Percentiles rank a stretch among this genome's conserved stretches.
phyloP scores from a whole-genome alignment of 2,113 vertebrate genomes.

The Piliocolobus tephrosceles region DNA sequence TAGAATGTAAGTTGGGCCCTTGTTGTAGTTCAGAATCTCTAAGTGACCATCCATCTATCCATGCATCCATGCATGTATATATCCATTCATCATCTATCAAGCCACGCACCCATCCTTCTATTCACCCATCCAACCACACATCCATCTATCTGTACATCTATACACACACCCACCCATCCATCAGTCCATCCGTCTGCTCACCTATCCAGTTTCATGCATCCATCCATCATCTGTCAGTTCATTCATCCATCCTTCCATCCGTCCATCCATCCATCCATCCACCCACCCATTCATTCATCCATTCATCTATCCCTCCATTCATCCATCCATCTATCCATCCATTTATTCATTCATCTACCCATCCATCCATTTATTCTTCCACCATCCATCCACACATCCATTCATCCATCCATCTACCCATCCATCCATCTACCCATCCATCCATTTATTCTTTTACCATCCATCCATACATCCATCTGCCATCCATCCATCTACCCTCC shows the following conservation, averaged over 20 bases:
- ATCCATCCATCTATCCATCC: not conserved
- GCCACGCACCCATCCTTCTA: not conserved
- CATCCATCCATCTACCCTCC: not conserved
- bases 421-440: not conserved
- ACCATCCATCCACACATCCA: not conserved
- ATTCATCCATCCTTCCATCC: not conserved
- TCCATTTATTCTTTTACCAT: accelerated
- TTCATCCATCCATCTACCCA: not conserved
- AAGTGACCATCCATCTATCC: not conserved
- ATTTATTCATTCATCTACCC: accelerated
- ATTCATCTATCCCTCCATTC: not conserved
- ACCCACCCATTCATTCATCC: not conserved
- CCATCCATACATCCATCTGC: too few relatives aligned
- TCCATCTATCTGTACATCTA: not conserved
- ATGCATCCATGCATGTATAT: not conserved
- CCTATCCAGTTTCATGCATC: not conserved
- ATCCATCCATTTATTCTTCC: not conserved
- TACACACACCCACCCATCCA: not conserved
- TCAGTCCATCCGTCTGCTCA: not conserved
- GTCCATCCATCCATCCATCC: not conserved
- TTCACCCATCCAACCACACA: not conserved
- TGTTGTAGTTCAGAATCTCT: not conserved
- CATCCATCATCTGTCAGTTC: not conserved
- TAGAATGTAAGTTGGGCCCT: not conserved
- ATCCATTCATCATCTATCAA: not conserved